These are phyloP conservation scores for Sciurus vulgaris DNA, from an alignment of 2,797 vertebrate genomes.

Conservation along the genomic window DNA sequence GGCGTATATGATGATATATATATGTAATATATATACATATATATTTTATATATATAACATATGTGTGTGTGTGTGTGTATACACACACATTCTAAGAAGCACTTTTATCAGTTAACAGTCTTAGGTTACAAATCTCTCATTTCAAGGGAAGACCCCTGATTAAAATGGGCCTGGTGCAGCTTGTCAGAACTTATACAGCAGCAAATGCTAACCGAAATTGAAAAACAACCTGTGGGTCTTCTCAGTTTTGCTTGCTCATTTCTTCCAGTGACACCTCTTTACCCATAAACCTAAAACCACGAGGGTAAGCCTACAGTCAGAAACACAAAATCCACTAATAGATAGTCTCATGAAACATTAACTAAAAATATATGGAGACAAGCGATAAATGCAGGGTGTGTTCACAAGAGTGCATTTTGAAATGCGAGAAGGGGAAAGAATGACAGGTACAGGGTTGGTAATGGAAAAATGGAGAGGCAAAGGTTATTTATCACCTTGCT, in stretches of 20 bases:
- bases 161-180: background rate
- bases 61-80: background rate
- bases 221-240: background rate
- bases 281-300: background rate
- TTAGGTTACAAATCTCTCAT: background rate
- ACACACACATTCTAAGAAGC: background rate
- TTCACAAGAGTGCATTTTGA: slow-evolving; percentile 69
- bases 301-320: slow-evolving; percentile 1
- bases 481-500: slow-evolving; percentile 72
- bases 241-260: slow-evolving; percentile 9
- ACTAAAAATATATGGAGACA: slow-evolving; percentile 73
- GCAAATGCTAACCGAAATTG: background rate
- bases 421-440: slow-evolving; percentile 52
- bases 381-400: slow-evolving; percentile 77
- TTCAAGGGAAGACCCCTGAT: slow-evolving; percentile 39
- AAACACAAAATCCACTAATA: slow-evolving; percentile 60
- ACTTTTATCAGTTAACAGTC: background rate
- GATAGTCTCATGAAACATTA: slow-evolving; percentile 82
- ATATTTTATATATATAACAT: background rate
- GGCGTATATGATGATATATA: background rate
- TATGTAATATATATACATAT: background rate
- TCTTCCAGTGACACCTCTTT: slow-evolving; percentile 8
- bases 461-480: slow-evolving; percentile 80
- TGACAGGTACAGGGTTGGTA: slow-evolving; percentile 60
- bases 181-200: background rate